Conservation (phyloP, 2,797 vertebrate species). For the Telmatherina bonti region DNA sequence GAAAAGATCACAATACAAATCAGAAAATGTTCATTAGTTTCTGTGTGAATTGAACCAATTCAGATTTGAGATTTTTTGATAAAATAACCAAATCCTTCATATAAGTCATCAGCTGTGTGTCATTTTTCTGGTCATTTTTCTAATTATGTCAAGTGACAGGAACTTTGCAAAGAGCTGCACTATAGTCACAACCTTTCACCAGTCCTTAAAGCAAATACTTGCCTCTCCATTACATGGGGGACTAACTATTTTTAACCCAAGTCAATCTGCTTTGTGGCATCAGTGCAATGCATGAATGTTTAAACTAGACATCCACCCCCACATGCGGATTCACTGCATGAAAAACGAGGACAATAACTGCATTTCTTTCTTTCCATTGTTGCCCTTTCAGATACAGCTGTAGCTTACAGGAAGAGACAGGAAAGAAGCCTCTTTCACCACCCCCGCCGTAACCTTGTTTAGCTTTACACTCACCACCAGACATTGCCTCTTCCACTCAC, state of each 20-base stretch:
- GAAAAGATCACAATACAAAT: no score
- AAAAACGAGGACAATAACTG: constrained; percentile 1
- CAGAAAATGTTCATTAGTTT: no score
- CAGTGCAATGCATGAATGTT: constrained; percentile 22
- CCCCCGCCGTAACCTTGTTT: constrained; percentile 43
- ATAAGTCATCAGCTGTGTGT: constrained; percentile 34
- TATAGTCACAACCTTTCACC: constrained; percentile 7
- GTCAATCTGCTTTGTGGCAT: constrained; percentile 24
- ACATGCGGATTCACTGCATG: constrained; percentile 18
- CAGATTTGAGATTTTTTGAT: constrained; percentile 36
- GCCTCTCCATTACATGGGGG: background rate
- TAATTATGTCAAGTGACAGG: background rate
- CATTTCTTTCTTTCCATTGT: background rate
- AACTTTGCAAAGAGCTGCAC: constrained; percentile 1
- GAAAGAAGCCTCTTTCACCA: constrained; percentile 49
- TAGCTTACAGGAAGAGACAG: constrained; percentile 32
- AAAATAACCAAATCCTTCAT: constrained; percentile 28
- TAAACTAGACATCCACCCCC: constrained; percentile 15
- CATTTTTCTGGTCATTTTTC: constrained; percentile 13
- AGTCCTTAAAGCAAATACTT: constrained; percentile 11
- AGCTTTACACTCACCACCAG: constrained; percentile 30
- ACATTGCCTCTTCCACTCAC: constrained; percentile 9
- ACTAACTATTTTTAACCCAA: constrained; percentile 6
- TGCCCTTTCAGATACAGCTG: constrained; percentile 27
- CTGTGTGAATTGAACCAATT: no score